Base-by-base conservation (phyloP, 2,888 invertebrate species). In the Coecobrya sp. region DNA sequence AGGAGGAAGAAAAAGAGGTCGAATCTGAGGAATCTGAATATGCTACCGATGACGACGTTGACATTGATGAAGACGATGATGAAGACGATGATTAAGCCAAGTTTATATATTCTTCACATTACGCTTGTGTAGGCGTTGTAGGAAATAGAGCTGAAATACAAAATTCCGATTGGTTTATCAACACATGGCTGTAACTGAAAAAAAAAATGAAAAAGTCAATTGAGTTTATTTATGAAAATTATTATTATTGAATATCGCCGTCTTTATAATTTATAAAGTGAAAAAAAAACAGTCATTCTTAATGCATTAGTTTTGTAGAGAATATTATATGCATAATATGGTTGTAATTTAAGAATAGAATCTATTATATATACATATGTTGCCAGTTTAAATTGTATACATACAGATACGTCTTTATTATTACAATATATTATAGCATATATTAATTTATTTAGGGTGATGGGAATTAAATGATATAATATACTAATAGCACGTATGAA, bases 1-100 rank as follows among this genome's bases (percentile, higher is more conserved):
- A 99, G 81, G 99, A 99, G 95, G 97, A 98, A 92, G 97, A 98
- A 91, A 97, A 97, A 95, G 96, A 97, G 95, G 96, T 97, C 81
- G 97, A 97, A 94, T 96, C 97, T 94, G 97, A 97, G 76, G 95
- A 96, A 95, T 97, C 97, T 93, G 97, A 97, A 95, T 97, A 97
- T 95, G 97, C 97, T 49, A 97, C 97, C 36, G 97, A 97, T 95
- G 97, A 97, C 95, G 97, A 97, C 65, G 95, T 95, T 45, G 95
- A 95, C 49, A 95, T 95, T 16, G 95, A 95, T 52, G 95, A 94
- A 10, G 94, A 93, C 0, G 93, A 91, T n/a, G 94, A 94, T 10
- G 93, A 93, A 4, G 93, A 93, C 42, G 92, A 93, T 79, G 93
- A 93, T 70, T 91, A 92, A 86, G 25, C 73, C 22, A 22, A 36